Evolutionary conservation across 2,113 vertebrate genomes (phyloP).

Genomic region (Microcebus murinus): DNA sequence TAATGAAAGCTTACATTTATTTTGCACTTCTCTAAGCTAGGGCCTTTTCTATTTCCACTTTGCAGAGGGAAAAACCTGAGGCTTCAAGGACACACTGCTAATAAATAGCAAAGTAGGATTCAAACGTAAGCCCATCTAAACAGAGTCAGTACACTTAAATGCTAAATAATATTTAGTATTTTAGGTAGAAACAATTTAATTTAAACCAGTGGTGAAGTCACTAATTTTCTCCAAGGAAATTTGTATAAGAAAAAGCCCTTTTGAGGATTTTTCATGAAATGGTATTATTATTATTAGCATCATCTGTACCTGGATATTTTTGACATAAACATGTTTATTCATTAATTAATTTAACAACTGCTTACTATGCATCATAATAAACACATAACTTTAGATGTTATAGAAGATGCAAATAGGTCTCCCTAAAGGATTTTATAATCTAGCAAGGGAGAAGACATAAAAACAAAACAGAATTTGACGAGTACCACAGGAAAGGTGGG

Average conservation of each 20-base stretch:
- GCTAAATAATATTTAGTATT: not conserved
- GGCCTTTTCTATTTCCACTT: not conserved
- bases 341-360: not conserved
- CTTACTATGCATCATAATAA: not conserved
- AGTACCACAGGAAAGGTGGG: not conserved
- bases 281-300: not conserved
- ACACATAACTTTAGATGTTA: not conserved
- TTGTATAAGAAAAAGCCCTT: not conserved
- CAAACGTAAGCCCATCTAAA: not conserved
- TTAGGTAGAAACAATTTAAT: not conserved
- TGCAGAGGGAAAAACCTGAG: not conserved
- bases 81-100: not conserved
- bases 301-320: not conserved
- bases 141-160: not conserved
- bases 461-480: constrained; percentile 29
- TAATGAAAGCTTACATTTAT: not conserved
- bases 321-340: not conserved
- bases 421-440: not conserved
- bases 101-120: not conserved
- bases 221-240: not conserved
- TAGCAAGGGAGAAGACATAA: not conserved
- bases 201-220: not conserved
- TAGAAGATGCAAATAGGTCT: not conserved
- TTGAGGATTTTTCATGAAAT: constrained; percentile 18
- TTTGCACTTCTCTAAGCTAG: not conserved